Evolutionary conservation across 2,888 invertebrate species (phyloP), one percentile per base, ranked within the genome.

Genomic region (Clitarchus hookeri): DNA sequence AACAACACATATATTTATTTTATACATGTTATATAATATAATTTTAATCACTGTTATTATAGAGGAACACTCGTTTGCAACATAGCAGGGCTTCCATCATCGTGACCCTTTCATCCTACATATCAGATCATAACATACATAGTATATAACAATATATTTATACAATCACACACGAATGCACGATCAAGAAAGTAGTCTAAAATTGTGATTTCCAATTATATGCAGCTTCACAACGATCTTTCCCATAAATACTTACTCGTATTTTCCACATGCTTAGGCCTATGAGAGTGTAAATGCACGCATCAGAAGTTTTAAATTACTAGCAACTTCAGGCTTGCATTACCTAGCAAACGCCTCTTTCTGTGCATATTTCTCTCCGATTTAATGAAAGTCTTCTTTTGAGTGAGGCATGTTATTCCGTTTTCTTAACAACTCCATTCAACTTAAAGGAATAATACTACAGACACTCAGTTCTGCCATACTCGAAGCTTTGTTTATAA

Each of bases 61-160:
- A 86, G 84, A 86, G 84, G 84, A 84, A 86, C 86, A 86, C 86
- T 86, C 84, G 86, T 84, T 86, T 80, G 79, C 84, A 86, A 86
- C 86, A 84, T 80, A 86, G 86, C 84, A 80, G 82, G 27, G 82
- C 82, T 82, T 82, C 36, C 82, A 23, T 27, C 13, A 19, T 82
- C 82, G 25, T 82, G 19, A 65, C 23, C 65, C 65, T 65, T 19
- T 65, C 65, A 65, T 65, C 65, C n/a, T 65, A 65, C 27, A 82
- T 82, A 82, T 82, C 82, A 82, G 82, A 16, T 16, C 82, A 82
- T 44, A 82, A 82, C 82, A 82, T 82, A 82, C 82, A 36, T 36
- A 82, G 27, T 82, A 82, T 82, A 82, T 82, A 82, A 82, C 82
- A 82, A 82, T 82, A 82, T 44, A 65, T 65, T 65, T 65, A 23